A percentile compares a stretch with the other conserved stretches of the same genome.
Conservation (phyloP, 1,140 invertebrate genomes). For the Bicyclus anynana region DNA sequence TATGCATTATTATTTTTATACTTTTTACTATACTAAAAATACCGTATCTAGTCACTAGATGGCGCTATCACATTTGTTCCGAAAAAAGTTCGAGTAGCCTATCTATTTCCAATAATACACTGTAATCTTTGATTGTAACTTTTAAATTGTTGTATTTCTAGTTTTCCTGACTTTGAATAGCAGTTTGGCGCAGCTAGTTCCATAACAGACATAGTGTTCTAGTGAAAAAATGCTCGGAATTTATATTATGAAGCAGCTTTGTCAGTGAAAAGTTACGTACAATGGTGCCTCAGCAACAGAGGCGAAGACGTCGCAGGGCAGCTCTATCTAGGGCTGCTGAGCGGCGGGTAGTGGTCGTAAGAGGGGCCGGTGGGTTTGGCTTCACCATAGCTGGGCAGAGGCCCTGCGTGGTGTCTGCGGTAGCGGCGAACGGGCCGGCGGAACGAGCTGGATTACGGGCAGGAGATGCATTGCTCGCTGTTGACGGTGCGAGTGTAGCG, state of each 20-base stretch:
- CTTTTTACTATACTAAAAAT: too few relatives aligned
- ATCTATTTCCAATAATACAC: too few relatives aligned
- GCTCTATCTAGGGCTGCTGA: conserved; percentile 83
- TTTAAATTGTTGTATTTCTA: conserved; percentile 65
- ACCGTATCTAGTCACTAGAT: too few relatives aligned
- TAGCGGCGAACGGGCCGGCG: conserved; percentile 68
- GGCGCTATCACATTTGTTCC: too few relatives aligned
- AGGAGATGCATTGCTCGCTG: conserved; percentile 94
- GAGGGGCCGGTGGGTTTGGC: conserved; percentile 84
- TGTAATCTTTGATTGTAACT: too few relatives aligned
- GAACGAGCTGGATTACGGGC: conserved; percentile 87
- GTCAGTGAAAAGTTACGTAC: conserved; percentile 20
- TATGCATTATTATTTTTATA: too few relatives aligned
- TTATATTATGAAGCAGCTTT: background rate
- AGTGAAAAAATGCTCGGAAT: conserved; percentile 11
- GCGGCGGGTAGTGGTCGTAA: conserved; percentile 89
- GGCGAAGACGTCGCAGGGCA: conserved; percentile 87
- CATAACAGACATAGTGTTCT: conserved; percentile 7
- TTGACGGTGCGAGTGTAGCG: conserved; percentile 93
- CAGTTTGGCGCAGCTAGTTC: conserved; percentile 8
- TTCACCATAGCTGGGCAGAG: conserved; percentile 69
- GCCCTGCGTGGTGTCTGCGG: conserved; percentile 65
- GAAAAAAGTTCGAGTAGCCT: too few relatives aligned
- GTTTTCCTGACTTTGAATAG: conserved; percentile 39
- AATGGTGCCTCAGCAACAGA: conserved; percentile 80